Evolutionary conservation across 1,140 invertebrate genomes (phyloP), one percentile per base, ranked within the genome.

Genomic region (Arctopsyche grandis): DNA sequence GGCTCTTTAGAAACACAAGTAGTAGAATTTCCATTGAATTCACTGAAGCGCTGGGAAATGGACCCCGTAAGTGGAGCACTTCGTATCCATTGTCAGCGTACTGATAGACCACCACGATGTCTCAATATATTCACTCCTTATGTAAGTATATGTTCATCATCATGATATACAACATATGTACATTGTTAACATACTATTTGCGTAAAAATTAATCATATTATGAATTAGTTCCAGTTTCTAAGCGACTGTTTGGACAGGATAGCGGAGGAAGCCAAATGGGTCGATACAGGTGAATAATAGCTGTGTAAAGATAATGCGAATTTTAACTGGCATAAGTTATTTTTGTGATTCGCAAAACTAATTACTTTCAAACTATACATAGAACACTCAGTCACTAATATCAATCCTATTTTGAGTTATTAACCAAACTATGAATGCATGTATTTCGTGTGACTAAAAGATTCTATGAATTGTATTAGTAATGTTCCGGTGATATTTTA

Each of bases 221-320:
- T 81, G 92, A n/a, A 93, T 60, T 90, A 98, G 96, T 97, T 96
- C 86, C 92, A 95, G 84, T 98, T 95, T 89, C 92, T 98, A 85
- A 93, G 93, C 86, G 97, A 98, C 85, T 98, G 97, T 87, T 97
- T 98, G 88, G 95, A 98, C 86, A 91, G 95, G 89, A 95, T 99
- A 90, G 93, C 95, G 84, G 95, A 98, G 86, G 97, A 99, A 86
- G 91, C 91, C 78, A 94, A 93, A 85, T 95, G 93, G 93, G 89
- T 91, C 56, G 93, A 94, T 84, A 91, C 92, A 56, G 93, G 93
- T 16, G 93, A 95, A 88, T 94, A 91, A 83, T 83, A 76, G 75
- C n/a, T 24, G 56, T 38, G 1, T 38, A 7, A 38, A 38, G 7
- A 38, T 7, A 38, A 38, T 38, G 29, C 7, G 26, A 69, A 58